Conservation (phyloP, 53 echinoderm and acorn worm genomes). For the Hippasteria phrygiana region DNA sequence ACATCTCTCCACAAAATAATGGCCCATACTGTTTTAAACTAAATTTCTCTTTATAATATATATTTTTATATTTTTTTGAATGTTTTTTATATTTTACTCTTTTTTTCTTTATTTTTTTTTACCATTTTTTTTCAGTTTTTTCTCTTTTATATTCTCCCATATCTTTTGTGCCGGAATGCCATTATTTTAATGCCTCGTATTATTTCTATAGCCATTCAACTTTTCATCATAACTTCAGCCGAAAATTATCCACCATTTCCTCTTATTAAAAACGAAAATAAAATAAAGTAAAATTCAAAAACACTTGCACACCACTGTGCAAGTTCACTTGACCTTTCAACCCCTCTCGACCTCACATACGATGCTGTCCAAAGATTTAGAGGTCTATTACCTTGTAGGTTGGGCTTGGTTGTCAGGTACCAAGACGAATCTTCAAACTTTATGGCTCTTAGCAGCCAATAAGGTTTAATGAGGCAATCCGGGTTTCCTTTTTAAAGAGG, state of each 20-base stretch:
- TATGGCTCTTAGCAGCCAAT: background rate
- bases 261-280: constrained; percentile 36
- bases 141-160: constrained; percentile 44
- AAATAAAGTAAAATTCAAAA: constrained; percentile 40
- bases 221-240: constrained; percentile 67
- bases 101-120: constrained; percentile 30
- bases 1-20: constrained; percentile 82
- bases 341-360: constrained; percentile 1
- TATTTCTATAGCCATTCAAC: constrained; percentile 52
- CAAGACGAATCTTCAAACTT: background rate
- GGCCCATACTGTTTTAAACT: constrained; percentile 71
- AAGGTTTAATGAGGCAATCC: background rate
- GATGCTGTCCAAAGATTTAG: background rate
- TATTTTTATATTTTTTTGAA: constrained; percentile 54
- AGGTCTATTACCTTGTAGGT: too few relatives aligned
- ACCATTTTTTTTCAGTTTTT: constrained; percentile 42
- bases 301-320: constrained; percentile 37
- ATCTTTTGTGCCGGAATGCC: constrained; percentile 68
- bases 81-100: constrained; percentile 55
- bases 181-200: constrained; percentile 57
- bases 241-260: constrained; percentile 57
- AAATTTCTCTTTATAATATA: constrained; percentile 67
- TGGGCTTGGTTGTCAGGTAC: background rate
- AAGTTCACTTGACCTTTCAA: constrained; percentile 50
- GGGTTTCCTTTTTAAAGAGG: background rate